phyloP scores from a whole-genome alignment of 2,113 vertebrate species.

The Marcusenius ussheri region DNA sequence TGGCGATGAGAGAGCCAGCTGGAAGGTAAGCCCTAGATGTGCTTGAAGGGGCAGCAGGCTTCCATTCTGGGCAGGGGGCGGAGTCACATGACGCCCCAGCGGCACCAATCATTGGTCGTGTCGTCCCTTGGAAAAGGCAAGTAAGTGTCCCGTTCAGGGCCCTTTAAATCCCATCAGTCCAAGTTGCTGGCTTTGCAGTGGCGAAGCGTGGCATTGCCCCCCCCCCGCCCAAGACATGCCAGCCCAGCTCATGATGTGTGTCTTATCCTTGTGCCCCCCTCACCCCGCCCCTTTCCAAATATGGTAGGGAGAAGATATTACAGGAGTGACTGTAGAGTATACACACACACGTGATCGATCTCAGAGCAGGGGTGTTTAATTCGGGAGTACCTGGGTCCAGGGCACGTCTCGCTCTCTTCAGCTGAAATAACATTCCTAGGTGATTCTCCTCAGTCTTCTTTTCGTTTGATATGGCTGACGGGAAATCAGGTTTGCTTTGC shows the following conservation, averaged over 20 bases:
- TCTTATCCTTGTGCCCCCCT: not conserved
- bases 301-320: not conserved
- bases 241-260: constrained; percentile 1
- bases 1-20: not conserved
- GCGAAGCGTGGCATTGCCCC: not conserved
- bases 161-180: constrained; percentile 40
- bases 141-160: not conserved
- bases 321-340: not conserved
- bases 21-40: not conserved
- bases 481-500: not conserved
- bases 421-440: not conserved
- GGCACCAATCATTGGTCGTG: not conserved
- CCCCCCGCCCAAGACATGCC: constrained; percentile 13
- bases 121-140: not conserved
- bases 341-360: not conserved
- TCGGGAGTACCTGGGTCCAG: not conserved
- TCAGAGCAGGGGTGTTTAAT: not conserved
- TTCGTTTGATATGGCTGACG: not conserved
- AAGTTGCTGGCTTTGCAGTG: constrained; percentile 33
- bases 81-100: not conserved
- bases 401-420: not conserved
- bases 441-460: not conserved
- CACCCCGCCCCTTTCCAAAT: not conserved
- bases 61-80: not conserved
- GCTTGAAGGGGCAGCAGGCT: not conserved